Evolutionary conservation across 2,888 invertebrate genomes (phyloP), one percentile per base, ranked within the genome.

Genomic region (Oscheius sp.): DNA sequence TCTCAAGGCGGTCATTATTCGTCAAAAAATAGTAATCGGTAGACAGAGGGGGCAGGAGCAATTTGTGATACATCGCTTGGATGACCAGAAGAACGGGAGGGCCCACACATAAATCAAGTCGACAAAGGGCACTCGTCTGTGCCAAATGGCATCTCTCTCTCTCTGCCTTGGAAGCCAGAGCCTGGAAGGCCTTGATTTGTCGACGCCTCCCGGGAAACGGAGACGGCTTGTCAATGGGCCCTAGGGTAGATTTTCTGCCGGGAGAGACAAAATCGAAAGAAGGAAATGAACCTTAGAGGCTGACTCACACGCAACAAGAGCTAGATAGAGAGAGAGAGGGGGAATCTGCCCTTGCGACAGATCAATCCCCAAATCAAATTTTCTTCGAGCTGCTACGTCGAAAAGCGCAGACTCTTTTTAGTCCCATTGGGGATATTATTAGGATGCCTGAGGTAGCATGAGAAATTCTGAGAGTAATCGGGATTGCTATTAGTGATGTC

Each of bases 201-300:
- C 60, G 60, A 33, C 60, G 60, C 33, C 60, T 60, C 60, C 37
- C 60, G 35, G 50, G 65, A 65, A 65, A 65, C 65, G 50, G 65
- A 65, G 65, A 65, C 65, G 47, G 50, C 65, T 65, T 50, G 65
- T 65, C 65, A 65, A 48, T 65, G 35, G n/a, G 63, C 37, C 63
- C 13, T 4, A 47, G 9, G 11, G n/a, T 7, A 33, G 59, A 47
- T 21, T 58, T 58, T 42, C 7, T 29, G 4, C 4, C 7, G 53
- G 53, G 53, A 53, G 11, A 42, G 32, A 60, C n/a, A 42, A 42
- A 42, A 42, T 42, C 42, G 4, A 42, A 42, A 42, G 21, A 32
- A 55, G 13, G 32, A 9, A 55, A 9, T 29, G 55, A 21, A 9
- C 1, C n/a, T 21, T 9, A 55, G 55, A 51, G 13, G 21, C n/a